phyloP scores from a whole-genome alignment of 2,797 vertebrate species.

The Acipenser transmontanus region DNA sequence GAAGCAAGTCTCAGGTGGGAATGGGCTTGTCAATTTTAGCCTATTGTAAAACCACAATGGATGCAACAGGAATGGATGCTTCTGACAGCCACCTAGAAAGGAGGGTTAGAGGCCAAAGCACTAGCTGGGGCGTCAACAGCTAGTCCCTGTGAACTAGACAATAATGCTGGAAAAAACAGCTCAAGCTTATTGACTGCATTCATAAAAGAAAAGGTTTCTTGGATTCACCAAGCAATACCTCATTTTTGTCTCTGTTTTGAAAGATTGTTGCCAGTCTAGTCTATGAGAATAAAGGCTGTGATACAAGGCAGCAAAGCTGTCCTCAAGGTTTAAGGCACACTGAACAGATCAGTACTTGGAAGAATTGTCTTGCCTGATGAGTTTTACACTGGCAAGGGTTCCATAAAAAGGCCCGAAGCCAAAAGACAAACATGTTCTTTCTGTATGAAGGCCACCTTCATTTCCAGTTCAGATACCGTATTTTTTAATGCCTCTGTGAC shows the following conservation, averaged over 20 bases:
- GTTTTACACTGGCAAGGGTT: background rate
- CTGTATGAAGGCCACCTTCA: too few relatives aligned
- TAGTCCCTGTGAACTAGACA: too few relatives aligned
- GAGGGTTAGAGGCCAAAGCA: conserved; percentile 19
- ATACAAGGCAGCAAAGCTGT: background rate
- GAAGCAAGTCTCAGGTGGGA: conserved; percentile 19
- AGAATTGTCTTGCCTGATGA: background rate
- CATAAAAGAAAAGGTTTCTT: background rate
- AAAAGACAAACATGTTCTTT: too few relatives aligned
- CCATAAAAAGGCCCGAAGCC: too few relatives aligned
- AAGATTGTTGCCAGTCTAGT: background rate
- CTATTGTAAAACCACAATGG: conserved; percentile 9
- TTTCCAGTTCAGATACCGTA: background rate
- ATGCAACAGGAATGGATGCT: conserved; percentile 11
- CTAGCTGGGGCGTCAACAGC: background rate
- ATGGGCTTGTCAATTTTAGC: conserved; percentile 13
- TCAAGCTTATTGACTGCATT: background rate
- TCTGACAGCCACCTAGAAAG: conserved; percentile 25
- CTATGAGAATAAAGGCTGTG: background rate
- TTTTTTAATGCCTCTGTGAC: conserved; percentile 1
- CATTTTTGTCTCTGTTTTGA: too few relatives aligned
- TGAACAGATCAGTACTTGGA: background rate
- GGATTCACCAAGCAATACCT: background rate
- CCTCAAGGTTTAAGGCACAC: background rate
- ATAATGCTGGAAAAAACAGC: background rate